Evolutionary conservation across 2,113 vertebrate genomes (phyloP).

Genomic region (Sebastes schlegelii): DNA sequence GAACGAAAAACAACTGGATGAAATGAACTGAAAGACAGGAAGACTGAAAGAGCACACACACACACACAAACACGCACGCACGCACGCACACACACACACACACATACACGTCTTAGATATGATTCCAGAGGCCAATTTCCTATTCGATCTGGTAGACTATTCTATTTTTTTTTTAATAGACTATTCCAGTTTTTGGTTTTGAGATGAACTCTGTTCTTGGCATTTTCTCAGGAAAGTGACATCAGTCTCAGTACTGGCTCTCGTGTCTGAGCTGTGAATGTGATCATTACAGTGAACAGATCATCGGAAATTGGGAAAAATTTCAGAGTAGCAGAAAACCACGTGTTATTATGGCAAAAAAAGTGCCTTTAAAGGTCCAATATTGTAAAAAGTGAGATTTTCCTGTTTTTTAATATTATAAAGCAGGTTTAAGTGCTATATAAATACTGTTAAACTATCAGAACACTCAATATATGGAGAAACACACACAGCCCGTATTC

Average conservation of each 20-base stretch:
- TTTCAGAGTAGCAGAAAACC: neutral
- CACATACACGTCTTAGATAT: neutral
- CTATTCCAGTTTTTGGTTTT: neutral
- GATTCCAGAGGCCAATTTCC: neutral
- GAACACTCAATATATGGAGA: too few species aligned
- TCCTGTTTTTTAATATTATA: too few species aligned
- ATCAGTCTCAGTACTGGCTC: neutral
- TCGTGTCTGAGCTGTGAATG: neutral
- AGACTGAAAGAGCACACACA: neutral
- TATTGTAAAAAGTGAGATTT: too few species aligned
- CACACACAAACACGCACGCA: neutral
- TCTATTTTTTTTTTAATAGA: neutral
- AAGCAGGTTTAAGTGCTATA: too few species aligned
- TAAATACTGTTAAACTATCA: too few species aligned
- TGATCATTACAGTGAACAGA: neutral
- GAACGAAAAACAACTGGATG: neutral
- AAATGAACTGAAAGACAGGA: neutral
- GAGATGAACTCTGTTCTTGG: neutral
- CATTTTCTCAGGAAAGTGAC: conserved; percentile 4
- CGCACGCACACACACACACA: neutral
- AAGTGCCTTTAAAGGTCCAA: neutral
- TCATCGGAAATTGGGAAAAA: neutral
- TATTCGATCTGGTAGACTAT: neutral
- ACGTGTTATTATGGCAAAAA: neutral
- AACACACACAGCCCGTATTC: too few species aligned